A percentile compares a stretch with the other conserved stretches of the same genome.
These are phyloP conservation scores for Psilopsiagon aymara DNA, from an alignment of 2,113 vertebrate genomes.

Conservation along the genomic window DNA sequence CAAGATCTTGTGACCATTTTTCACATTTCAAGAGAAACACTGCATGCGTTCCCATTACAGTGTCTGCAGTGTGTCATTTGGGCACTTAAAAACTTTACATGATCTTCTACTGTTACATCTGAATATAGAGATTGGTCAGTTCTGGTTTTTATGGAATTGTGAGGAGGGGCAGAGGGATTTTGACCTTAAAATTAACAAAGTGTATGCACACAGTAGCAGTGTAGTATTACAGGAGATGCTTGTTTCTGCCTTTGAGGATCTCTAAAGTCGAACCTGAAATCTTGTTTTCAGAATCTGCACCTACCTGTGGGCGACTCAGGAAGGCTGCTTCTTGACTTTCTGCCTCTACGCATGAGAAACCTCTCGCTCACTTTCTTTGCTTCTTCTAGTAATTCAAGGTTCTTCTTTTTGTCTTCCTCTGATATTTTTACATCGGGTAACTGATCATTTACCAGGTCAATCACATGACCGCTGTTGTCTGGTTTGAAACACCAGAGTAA, in stretches of 20 bases:
- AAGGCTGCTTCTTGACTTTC: slow-evolving; percentile 88
- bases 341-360: slow-evolving; percentile 89
- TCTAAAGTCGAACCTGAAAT: neutral
- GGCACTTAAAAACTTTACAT: neutral
- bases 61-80: neutral
- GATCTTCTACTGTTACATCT: neutral
- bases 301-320: slow-evolving; percentile 86
- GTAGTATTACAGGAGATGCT: neutral
- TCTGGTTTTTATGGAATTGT: neutral
- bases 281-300: neutral
- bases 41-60: neutral
- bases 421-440: slow-evolving; percentile 93
- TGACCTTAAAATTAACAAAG: neutral
- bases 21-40: neutral
- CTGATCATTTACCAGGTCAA: slow-evolving; percentile 90
- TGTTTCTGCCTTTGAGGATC: neutral
- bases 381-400: slow-evolving; percentile 93
- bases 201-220: neutral
- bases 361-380: slow-evolving; percentile 93
- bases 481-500: neutral
- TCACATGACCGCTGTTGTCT: slow-evolving; percentile 89
- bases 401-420: slow-evolving; percentile 94
- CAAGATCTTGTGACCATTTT: neutral
- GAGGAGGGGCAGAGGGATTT: neutral
- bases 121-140: neutral